A percentile compares a stretch with the other conserved stretches of the same genome.
phyloP scores from a whole-genome alignment of 2,113 vertebrate species.

The Kryptolebias marmoratus region DNA sequence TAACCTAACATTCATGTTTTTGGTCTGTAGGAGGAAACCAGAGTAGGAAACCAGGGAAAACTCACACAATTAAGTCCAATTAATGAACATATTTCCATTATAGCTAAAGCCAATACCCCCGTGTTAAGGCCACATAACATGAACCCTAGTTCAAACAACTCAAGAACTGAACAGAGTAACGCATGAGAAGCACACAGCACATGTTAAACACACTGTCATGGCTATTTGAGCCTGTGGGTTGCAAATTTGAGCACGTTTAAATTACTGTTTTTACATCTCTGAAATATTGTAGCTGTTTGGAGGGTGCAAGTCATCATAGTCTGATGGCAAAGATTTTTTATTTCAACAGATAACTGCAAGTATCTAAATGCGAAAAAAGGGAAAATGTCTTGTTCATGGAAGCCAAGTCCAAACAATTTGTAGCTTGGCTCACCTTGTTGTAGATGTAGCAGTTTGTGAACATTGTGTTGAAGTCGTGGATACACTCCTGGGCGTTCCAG shows the following conservation, averaged over 20 bases:
- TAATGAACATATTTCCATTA: too few species aligned
- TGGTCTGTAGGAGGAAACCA: too few species aligned
- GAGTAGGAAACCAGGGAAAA: too few species aligned
- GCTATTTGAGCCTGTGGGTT: neutral
- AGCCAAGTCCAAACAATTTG: neutral
- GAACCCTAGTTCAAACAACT: neutral
- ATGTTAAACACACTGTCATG: neutral
- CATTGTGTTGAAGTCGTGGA: slow-evolving; percentile 98
- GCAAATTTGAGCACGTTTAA: neutral
- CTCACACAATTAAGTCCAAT: too few species aligned
- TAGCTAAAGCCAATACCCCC: too few species aligned
- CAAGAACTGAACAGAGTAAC: neutral
- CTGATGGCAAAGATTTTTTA: neutral
- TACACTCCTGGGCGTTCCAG: slow-evolving; percentile 96
- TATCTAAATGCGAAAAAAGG: neutral
- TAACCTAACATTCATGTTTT: too few species aligned
- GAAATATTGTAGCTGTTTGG: too few species aligned
- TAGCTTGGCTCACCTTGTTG: slow-evolving; percentile 86
- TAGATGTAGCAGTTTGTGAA: slow-evolving; percentile 99
- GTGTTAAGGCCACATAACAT: neutral
- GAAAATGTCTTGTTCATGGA: neutral
- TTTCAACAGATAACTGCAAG: neutral
- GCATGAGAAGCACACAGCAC: neutral
- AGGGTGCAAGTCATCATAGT: neutral
- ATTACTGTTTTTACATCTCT: neutral